Percentiles rank a stretch among this genome's conserved stretches.
These are phyloP conservation scores for Thalassarche chlororhynchos DNA, from an alignment of 2,113 vertebrate species.

Conservation along the genomic window DNA sequence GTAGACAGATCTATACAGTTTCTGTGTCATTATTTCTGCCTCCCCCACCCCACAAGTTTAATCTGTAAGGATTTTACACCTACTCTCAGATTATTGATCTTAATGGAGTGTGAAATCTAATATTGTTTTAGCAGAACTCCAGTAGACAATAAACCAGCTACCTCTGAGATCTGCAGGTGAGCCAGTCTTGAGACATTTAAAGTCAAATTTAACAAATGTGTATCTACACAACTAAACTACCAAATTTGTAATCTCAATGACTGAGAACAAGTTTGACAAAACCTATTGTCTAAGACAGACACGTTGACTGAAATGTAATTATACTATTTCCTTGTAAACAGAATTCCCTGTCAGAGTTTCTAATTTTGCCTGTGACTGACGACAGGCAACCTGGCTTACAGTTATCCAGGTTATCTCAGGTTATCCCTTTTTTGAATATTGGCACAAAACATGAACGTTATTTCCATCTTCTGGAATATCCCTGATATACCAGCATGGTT, in stretches of 20 bases:
- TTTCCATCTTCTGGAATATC: background rate
- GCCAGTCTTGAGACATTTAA: background rate
- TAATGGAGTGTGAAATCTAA: background rate
- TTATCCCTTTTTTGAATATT: background rate
- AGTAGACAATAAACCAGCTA: background rate
- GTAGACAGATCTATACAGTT: background rate
- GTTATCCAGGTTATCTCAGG: background rate
- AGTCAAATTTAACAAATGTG: background rate
- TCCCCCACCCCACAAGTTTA: background rate
- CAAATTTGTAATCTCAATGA: background rate
- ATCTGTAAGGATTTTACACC: background rate
- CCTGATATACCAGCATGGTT: rapidly evolving
- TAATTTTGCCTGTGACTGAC: background rate
- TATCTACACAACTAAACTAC: background rate
- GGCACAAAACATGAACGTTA: background rate
- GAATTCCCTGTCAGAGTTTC: background rate
- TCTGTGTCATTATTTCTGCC: background rate
- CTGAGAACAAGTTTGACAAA: background rate
- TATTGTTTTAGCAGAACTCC: background rate
- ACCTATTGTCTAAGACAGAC: background rate
- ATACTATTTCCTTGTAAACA: background rate
- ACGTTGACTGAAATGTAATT: background rate
- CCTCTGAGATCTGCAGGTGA: background rate
- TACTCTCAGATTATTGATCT: background rate
- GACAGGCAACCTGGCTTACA: background rate